Conservation (phyloP, 30 jellyfish, hydroid and myxozoan genomes). For the Kudoa iwatai region DNA sequence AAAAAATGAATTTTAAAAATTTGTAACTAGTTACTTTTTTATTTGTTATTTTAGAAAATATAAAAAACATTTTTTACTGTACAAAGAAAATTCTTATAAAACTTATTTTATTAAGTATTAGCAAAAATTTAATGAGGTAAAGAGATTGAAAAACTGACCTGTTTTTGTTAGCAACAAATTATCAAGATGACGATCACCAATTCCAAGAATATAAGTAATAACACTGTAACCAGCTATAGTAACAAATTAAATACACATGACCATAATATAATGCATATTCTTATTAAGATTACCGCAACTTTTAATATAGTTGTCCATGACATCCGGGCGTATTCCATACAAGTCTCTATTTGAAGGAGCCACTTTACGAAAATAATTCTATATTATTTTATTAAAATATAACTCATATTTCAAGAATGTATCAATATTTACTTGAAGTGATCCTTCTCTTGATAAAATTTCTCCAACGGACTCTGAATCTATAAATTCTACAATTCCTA, state of each 20-base stretch:
- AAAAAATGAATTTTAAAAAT: too few relatives aligned
- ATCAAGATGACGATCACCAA: constrained; percentile 81
- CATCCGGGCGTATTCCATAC: constrained; percentile 50
- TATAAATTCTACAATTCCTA: constrained; percentile 33
- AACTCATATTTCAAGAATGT: too few relatives aligned
- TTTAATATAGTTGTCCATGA: constrained; percentile 72
- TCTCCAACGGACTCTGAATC: constrained; percentile 55
- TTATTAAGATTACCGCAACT: constrained; percentile 31
- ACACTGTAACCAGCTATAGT: constrained; percentile 71
- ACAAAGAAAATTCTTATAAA: too few relatives aligned
- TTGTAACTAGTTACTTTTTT: neutral
- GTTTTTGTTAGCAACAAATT: constrained; percentile 29
- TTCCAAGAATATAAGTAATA: constrained; percentile 53
- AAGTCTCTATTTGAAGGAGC: constrained; percentile 53
- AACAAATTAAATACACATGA: neutral
- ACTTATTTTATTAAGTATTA: too few relatives aligned
- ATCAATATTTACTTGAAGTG: constrained; percentile 17
- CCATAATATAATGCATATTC: neutral
- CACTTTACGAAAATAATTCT: constrained; percentile 50
- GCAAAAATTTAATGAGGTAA: too few relatives aligned
- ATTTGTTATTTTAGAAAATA: too few relatives aligned
- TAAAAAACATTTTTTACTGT: too few relatives aligned
- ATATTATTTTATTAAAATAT: too few relatives aligned
- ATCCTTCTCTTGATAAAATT: constrained; percentile 19
- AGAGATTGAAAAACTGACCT: too few relatives aligned